These are phyloP conservation scores for Mellivora capensis DNA, from an alignment of 2,113 vertebrate genomes.

Conservation along the genomic window DNA sequence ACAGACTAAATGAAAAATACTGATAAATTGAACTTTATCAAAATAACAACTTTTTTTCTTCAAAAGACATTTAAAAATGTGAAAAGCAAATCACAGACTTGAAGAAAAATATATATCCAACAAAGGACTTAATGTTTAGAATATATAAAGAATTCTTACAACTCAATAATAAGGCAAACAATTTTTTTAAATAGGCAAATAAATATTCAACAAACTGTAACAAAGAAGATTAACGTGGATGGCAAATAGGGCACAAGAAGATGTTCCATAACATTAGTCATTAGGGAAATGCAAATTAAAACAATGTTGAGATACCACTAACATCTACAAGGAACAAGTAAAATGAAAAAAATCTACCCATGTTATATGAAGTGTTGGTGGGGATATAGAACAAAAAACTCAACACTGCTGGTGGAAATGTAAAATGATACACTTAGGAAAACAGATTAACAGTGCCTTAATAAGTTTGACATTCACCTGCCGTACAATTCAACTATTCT, in stretches of 20 bases:
- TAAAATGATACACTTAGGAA: background rate
- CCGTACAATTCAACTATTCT: background rate
- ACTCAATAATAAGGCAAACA: background rate
- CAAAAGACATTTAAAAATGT: background rate
- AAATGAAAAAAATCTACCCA: background rate
- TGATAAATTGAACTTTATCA: background rate
- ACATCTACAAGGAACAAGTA: background rate
- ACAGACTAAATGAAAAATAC: background rate
- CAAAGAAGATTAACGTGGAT: background rate
- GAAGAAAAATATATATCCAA: constrained; percentile 16
- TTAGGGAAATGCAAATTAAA: background rate
- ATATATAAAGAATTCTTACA: background rate
- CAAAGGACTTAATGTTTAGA: background rate
- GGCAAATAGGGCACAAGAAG: background rate
- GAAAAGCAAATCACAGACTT: constrained; percentile 28
- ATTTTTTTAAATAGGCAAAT: background rate
- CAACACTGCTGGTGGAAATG: background rate
- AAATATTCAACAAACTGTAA: background rate
- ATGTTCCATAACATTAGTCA: background rate
- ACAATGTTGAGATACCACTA: background rate
- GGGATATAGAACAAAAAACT: background rate
- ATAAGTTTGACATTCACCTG: constrained; percentile 23
- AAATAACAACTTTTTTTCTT: constrained; percentile 8
- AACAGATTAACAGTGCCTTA: background rate
- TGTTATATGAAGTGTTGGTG: background rate